A percentile compares a stretch with the other conserved stretches of the same genome.
Conservation (phyloP, 2,888 invertebrate species). For the Corbicula japonica region DNA sequence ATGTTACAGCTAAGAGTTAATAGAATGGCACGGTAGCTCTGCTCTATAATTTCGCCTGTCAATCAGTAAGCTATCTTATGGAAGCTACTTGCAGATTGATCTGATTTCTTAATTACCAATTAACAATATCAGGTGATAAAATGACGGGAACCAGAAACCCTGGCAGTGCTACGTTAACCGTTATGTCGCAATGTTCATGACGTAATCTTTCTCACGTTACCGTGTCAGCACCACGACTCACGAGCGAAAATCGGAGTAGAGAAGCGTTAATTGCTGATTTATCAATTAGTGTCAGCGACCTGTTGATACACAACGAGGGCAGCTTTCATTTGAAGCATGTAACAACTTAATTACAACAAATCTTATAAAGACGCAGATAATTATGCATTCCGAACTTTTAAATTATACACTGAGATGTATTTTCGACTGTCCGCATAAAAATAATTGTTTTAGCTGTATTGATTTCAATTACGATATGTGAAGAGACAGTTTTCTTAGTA, state of each 20-base stretch:
- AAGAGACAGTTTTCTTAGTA: too few relatives aligned
- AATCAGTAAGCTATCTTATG: conserved; percentile 3
- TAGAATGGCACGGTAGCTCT: background rate
- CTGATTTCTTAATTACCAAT: conserved; percentile 50
- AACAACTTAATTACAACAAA: conserved; percentile 22
- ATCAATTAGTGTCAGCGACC: conserved; percentile 60
- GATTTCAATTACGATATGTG: too few relatives aligned
- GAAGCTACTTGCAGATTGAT: conserved; percentile 23
- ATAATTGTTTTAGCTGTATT: too few relatives aligned
- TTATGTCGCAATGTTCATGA: conserved; percentile 52
- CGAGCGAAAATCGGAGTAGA: conserved; percentile 40
- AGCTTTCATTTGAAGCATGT: conserved; percentile 15
- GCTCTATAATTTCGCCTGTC: background rate
- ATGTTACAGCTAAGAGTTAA: background rate
- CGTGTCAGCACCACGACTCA: conserved; percentile 38
- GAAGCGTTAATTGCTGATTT: conserved; percentile 57
- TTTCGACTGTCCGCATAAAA: too few relatives aligned
- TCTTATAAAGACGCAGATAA: too few relatives aligned
- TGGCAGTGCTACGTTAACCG: conserved; percentile 28
- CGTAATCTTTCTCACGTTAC: conserved; percentile 64
- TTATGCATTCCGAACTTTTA: too few relatives aligned
- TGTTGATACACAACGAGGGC: conserved; percentile 13
- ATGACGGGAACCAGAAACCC: conserved; percentile 52
- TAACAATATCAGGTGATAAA: conserved; percentile 32
- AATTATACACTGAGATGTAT: too few relatives aligned